Conservation (phyloP, 2,888 invertebrate species). For the Sclerodermus sp. region DNA sequence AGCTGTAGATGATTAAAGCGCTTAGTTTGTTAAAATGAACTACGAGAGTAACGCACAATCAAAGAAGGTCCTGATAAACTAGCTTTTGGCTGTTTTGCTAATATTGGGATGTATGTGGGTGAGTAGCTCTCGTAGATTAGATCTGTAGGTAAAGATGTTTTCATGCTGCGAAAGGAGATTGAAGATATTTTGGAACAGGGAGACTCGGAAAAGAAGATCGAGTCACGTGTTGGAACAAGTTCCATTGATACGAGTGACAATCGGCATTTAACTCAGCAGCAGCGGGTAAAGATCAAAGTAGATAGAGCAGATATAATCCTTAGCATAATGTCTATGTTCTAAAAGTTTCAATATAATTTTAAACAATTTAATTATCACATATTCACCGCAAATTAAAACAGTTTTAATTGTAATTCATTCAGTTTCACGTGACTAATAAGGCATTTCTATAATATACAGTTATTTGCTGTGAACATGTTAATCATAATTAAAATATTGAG, state of each 20-base stretch:
- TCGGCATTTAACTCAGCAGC: slow-evolving; percentile 48
- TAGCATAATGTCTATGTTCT: slow-evolving; percentile 35
- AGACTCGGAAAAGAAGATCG: slow-evolving; percentile 41
- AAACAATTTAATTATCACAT: too few species aligned
- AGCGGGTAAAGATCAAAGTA: slow-evolving; percentile 51
- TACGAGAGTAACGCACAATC: not conserved
- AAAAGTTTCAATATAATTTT: too few species aligned
- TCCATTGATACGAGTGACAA: slow-evolving; percentile 42
- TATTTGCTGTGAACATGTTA: too few species aligned
- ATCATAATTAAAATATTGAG: too few species aligned
- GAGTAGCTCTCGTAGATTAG: slow-evolving; percentile 54
- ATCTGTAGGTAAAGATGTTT: slow-evolving; percentile 56
- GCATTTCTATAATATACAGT: too few species aligned
- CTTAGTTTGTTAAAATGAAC: slow-evolving; percentile 17
- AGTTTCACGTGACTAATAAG: too few species aligned
- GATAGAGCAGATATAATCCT: slow-evolving; percentile 28
- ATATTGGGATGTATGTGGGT: slow-evolving; percentile 27
- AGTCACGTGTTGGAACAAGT: slow-evolving; percentile 40
- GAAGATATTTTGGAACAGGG: slow-evolving; percentile 43
- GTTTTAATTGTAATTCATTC: too few species aligned
- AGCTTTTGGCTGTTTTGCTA: too few species aligned
- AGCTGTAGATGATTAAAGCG: slow-evolving; percentile 3
- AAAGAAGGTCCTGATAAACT: not conserved
- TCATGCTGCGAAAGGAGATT: slow-evolving; percentile 54
- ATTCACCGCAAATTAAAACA: too few species aligned